Base-by-base conservation (phyloP, 1,140 invertebrate genomes). In the Megalonaias nervosa region DNA sequence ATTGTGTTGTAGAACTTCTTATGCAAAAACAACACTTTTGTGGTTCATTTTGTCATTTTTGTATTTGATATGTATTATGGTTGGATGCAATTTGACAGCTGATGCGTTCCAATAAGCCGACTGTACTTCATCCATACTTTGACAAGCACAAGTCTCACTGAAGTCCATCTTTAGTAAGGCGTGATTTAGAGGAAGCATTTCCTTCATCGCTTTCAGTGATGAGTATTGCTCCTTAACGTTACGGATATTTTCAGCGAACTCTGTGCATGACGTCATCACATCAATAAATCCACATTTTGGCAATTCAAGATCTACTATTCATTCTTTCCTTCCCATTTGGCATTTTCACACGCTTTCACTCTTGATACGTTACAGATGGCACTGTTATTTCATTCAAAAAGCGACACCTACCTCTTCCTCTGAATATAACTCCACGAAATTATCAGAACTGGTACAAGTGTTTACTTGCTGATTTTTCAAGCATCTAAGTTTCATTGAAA, bases 101-200 rank as follows among this genome's bases (percentile, higher is more conserved):
- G 83, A 75, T 17, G 56, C 5, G 57, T 80, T 82, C 82, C 82
- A 84, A 56, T 84, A 84, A 14, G 80, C 82, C 6, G 71, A 74
- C 64, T 81, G 83, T 21, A 82, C 74, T 72, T 84, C 83, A n/a
- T 82, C 79, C 14, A 75, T 19, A 16, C 57, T 60, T 57, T 75
- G 67, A 65, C 79, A 84, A 13, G 16, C 16, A 67, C 74, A 83
- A 59, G 83, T 83, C 56, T 83, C 74, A 15, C 31, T 56, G 31
- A 74, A 74, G 26, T 74, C 72, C 62, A 66, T 74, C 58, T 67
- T 55, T 61, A 66, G 58, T 26, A 67, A 59, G 2, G 61, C 58
- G 21, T 75, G 65, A 61, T 57, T 31, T 59, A 19, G n/a, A 5
- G 72, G 71, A 11, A 81, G 62, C 15, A 57, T 79, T n/a, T 75